These are phyloP conservation scores for Fulica atra DNA, from an alignment of 2,113 vertebrate genomes.

Conservation along the genomic window DNA sequence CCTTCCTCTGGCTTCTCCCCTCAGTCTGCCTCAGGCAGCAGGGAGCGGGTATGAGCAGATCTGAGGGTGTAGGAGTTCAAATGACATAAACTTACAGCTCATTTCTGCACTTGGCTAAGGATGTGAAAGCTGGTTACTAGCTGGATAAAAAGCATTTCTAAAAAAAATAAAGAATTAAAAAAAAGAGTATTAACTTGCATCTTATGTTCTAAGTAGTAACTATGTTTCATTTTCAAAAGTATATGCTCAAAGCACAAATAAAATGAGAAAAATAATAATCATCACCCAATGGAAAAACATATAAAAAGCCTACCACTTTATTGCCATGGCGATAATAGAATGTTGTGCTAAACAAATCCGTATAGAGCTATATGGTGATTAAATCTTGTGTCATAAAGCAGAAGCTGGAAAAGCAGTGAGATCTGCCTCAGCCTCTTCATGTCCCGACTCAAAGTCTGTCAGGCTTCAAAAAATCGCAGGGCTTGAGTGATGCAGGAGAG, in stretches of 20 bases:
- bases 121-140: neutral
- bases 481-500: neutral
- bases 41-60: neutral
- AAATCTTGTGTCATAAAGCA: neutral
- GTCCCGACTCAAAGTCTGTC: neutral
- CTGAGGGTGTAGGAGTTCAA: neutral
- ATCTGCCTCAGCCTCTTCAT: neutral
- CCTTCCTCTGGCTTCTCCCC: neutral
- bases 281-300: slow-evolving; percentile 15
- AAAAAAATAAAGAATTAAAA: neutral
- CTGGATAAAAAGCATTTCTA: neutral
- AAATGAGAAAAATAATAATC: slow-evolving; percentile 17
- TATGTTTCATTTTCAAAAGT: slow-evolving; percentile 5
- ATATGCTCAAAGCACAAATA: slow-evolving; percentile 10
- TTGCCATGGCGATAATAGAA: slow-evolving; percentile 58
- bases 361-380: neutral
- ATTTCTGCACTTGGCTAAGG: neutral
- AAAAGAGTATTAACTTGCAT: neutral
- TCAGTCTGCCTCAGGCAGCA: neutral
- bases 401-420: slow-evolving; percentile 6
- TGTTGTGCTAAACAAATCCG: slow-evolving; percentile 25
- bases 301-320: slow-evolving; percentile 33
- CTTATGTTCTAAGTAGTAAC: neutral
- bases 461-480: neutral
- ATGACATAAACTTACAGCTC: neutral